Percentiles rank a stretch among this genome's conserved stretches.
Evolutionary conservation across 2,888 invertebrate genomes (phyloP).

Genomic region (Rambutsinella grinnellia): DNA sequence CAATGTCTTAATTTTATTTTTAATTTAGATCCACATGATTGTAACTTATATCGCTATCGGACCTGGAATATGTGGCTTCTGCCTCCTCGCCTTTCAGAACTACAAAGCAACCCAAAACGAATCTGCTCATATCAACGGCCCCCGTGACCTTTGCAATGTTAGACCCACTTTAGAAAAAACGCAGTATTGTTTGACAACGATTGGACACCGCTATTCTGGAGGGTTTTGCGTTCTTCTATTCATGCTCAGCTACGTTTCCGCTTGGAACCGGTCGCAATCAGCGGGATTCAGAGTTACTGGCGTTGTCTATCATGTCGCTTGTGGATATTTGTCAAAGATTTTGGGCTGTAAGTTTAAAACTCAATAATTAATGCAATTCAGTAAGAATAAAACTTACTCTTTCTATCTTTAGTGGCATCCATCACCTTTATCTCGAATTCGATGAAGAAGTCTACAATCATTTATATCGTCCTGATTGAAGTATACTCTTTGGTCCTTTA

Average conservation of each 20-base stretch:
- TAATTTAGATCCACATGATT: slow-evolving; percentile 19
- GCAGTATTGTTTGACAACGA: neutral
- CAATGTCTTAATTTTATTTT: neutral
- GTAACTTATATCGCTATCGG: neutral
- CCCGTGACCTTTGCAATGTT: slow-evolving; percentile 23
- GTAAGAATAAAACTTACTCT: neutral
- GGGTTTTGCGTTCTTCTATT: neutral
- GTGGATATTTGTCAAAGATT: slow-evolving; percentile 7
- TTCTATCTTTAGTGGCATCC: neutral
- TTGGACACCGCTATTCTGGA: slow-evolving; percentile 2
- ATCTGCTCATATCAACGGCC: no score
- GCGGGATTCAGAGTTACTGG: neutral
- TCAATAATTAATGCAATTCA: neutral
- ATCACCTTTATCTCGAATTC: neutral
- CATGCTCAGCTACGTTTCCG: slow-evolving; percentile 9
- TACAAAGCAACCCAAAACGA: neutral
- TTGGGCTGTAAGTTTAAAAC: slow-evolving; percentile 5
- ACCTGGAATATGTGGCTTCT: neutral
- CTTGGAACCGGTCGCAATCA: slow-evolving; percentile 3
- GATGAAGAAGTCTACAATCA: neutral
- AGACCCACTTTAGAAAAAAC: neutral
- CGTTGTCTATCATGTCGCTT: neutral
- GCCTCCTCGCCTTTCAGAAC: neutral
- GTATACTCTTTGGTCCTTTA: neutral
- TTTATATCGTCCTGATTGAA: neutral